Evolutionary conservation across 1,140 invertebrate genomes (phyloP).

Genomic region (Uloborus diversus): DNA sequence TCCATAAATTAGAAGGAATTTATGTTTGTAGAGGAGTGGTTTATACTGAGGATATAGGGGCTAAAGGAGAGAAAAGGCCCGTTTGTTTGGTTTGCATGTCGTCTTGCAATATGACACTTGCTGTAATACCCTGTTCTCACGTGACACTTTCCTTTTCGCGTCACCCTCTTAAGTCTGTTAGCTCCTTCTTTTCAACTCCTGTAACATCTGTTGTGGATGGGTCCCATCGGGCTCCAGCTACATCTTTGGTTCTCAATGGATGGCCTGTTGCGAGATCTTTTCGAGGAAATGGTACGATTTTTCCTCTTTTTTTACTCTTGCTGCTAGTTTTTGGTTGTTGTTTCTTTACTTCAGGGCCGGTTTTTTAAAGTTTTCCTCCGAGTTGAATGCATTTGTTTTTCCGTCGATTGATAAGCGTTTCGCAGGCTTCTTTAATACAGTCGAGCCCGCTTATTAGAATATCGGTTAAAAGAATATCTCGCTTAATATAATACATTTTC

Average conservation of each 20-base stretch:
- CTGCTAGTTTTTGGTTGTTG: background rate
- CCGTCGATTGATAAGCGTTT: no score
- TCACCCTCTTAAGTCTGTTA: background rate
- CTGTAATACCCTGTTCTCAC: constrained; percentile 25
- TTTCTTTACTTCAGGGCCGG: background rate
- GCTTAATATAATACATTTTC: no score
- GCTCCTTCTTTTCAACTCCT: constrained; percentile 27
- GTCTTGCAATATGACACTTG: constrained; percentile 42
- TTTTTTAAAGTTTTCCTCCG: no score
- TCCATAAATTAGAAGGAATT: constrained; percentile 50
- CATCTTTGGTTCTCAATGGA: constrained; percentile 17
- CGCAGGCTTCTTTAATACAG: no score
- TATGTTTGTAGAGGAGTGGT: constrained; percentile 35
- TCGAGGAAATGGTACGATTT: constrained; percentile 39
- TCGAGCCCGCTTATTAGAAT: no score
- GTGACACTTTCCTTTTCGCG: constrained; percentile 18
- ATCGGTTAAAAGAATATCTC: no score
- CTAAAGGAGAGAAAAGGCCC: constrained; percentile 12
- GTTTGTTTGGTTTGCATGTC: constrained; percentile 54
- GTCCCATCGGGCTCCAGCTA: background rate
- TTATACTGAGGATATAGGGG: constrained; percentile 4
- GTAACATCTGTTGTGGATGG: constrained; percentile 17
- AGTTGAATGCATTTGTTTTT: no score
- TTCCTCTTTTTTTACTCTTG: background rate
- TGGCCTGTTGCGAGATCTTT: constrained; percentile 18